These are phyloP conservation scores for Tonatia bakeri DNA, from an alignment of 2,113 vertebrate species.

Conservation along the genomic window DNA sequence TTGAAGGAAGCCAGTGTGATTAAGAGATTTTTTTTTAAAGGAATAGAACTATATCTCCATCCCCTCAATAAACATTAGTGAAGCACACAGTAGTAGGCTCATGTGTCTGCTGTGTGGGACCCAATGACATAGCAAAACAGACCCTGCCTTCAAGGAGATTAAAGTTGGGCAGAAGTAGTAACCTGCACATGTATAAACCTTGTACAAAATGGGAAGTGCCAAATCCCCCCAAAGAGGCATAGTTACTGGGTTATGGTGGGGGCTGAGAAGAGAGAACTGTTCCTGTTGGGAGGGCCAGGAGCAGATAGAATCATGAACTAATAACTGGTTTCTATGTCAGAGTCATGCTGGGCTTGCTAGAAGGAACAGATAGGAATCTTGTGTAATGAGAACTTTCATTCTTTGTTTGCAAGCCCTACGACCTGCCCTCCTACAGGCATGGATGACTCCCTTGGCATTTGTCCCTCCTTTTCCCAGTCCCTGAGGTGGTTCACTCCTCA, in stretches of 20 bases:
- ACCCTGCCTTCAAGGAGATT: background rate
- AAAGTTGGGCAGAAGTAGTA: background rate
- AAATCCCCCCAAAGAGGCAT: background rate
- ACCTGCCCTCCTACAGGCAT: slow-evolving; percentile 27
- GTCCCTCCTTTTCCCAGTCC: slow-evolving; percentile 52
- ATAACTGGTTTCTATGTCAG: slow-evolving; percentile 21
- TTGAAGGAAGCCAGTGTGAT: slow-evolving; percentile 7
- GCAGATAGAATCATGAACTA: slow-evolving; percentile 44
- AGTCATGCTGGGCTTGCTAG: slow-evolving; percentile 9
- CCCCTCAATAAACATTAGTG: background rate
- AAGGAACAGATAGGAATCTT: slow-evolving; percentile 39
- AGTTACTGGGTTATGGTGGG: slow-evolving; percentile 12
- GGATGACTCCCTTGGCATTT: slow-evolving; percentile 33
- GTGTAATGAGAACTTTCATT: slow-evolving; percentile 39
- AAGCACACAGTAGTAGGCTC: background rate
- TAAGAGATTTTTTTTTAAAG: background rate
- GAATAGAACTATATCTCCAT: background rate
- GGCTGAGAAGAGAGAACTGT: slow-evolving; percentile 5
- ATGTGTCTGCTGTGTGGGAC: background rate
- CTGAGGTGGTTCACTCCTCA: slow-evolving; percentile 58
- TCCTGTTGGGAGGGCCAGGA: background rate
- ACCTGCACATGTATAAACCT: background rate
- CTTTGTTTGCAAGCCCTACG: background rate
- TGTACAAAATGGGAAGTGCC: background rate
- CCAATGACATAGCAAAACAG: background rate